Conservation (phyloP, 1,140 invertebrate genomes). For the Lepidurus packardi region DNA sequence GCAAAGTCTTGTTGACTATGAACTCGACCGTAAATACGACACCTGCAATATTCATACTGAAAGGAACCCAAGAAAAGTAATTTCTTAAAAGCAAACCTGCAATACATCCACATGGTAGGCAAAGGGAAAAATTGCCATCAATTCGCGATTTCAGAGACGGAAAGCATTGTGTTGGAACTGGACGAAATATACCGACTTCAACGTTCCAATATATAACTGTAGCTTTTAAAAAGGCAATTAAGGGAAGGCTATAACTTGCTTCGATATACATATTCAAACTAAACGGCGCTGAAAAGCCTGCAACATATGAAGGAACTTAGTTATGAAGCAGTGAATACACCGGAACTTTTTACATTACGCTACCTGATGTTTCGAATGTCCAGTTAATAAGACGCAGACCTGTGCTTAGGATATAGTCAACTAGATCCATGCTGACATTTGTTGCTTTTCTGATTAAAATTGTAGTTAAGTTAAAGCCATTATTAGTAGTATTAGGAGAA, state of each 20-base stretch:
- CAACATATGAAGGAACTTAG: not conserved
- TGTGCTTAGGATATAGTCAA: not conserved
- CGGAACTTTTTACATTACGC: not conserved
- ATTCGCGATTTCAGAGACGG: not conserved
- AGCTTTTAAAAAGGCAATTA: not conserved
- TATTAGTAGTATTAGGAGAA: no score
- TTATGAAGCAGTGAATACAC: not conserved
- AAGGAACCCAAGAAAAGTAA: no score
- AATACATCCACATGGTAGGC: not conserved
- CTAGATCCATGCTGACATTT: not conserved
- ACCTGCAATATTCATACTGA: no score
- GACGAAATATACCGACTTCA: not conserved
- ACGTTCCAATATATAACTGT: not conserved
- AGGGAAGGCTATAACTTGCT: not conserved
- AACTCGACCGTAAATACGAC: not conserved
- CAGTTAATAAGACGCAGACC: not conserved
- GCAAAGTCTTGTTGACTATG: not conserved
- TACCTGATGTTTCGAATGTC: not conserved
- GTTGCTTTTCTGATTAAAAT: not conserved
- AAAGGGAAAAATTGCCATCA: not conserved
- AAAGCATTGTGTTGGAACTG: not conserved
- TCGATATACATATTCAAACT: not conserved
- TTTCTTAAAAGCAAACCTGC: no score
- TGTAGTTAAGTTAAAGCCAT: not conserved
- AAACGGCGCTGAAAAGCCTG: not conserved